These are phyloP conservation scores for Ibidorhyncha struthersii DNA, from an alignment of 2,113 vertebrate genomes.

Conservation along the genomic window DNA sequence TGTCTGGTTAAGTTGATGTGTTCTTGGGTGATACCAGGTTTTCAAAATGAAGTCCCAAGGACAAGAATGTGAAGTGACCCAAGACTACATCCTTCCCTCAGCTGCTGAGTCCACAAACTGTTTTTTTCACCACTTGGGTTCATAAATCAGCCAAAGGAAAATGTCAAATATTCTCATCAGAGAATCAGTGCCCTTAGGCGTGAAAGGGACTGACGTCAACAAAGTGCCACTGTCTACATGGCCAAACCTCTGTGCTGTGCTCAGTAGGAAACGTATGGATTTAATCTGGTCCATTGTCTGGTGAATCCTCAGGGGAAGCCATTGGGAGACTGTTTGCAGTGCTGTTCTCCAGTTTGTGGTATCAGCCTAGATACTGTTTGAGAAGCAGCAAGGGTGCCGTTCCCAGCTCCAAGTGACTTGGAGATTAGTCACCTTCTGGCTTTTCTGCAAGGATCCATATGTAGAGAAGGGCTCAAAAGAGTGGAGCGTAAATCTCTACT, in stretches of 20 bases:
- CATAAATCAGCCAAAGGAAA: background rate
- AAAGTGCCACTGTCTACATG: background rate
- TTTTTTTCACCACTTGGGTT: background rate
- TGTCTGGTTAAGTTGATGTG: background rate
- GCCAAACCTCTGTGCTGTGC: background rate
- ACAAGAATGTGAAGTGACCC: background rate
- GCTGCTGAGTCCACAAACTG: background rate
- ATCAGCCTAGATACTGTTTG: background rate
- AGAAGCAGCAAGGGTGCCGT: background rate
- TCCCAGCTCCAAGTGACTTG: background rate
- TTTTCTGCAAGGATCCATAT: background rate
- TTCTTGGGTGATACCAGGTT: background rate
- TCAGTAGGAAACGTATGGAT: background rate
- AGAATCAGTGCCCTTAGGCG: background rate
- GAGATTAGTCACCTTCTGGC: background rate
- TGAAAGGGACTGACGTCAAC: background rate
- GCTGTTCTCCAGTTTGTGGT: background rate
- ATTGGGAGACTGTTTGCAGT: background rate
- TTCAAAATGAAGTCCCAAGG: background rate
- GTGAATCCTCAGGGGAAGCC: background rate
- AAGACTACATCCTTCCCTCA: background rate
- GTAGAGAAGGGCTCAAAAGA: background rate
- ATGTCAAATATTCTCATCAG: background rate
- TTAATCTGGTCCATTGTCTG: background rate
- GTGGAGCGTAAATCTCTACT: background rate